Evolutionary conservation across 2,888 invertebrate species (phyloP), one percentile per base, ranked within the genome.

Genomic region (Tachina lurida): DNA sequence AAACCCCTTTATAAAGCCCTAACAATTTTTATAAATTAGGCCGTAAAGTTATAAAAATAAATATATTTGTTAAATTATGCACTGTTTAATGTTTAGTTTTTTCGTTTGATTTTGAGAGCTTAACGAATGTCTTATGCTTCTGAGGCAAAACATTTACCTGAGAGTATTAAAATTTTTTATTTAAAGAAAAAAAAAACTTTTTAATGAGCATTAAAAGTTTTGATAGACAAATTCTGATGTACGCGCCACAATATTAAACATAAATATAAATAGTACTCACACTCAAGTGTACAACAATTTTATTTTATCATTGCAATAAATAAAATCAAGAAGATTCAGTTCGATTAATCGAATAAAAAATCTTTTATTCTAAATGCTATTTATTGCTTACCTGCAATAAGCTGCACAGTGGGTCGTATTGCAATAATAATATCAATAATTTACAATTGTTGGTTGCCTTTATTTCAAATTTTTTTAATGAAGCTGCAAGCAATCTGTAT

Each of bases 181-280:
- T 67, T 74, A 58, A n/a, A n/a, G n/a, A n/a, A 1, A 17, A 67
- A 52, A 19, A 58, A 49, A 22, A 43, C 62, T 45, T 70, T 54
- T 47, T 10, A 58, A 63, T n/a, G 45, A 19, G 17, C 19, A 71
- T 22, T 70, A 9, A 73, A 80, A 52, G 31, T 58, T 52, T 15
- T 13, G 49, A 49, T 54, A 39, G 41, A 47, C 10, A 45, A 52
- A 68, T 31, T 43, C 52, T 47, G 58, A 52, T 58, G 80, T 60
- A 68, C 74, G 67, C 74, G 75, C 60, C 60, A 54, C 56, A 56
- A 19, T 73, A 54, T 68, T 70, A 31, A 67, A 67, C 31, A 49
- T 2, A 58, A 47, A 49, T 15, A 41, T 1, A 19, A 5, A 56
- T 10, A 31, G 8, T 17, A 17, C 3, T 41, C 9, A 47, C 13